Conservation (phyloP, 2,797 vertebrate species). For the Propithecus deckenii region DNA sequence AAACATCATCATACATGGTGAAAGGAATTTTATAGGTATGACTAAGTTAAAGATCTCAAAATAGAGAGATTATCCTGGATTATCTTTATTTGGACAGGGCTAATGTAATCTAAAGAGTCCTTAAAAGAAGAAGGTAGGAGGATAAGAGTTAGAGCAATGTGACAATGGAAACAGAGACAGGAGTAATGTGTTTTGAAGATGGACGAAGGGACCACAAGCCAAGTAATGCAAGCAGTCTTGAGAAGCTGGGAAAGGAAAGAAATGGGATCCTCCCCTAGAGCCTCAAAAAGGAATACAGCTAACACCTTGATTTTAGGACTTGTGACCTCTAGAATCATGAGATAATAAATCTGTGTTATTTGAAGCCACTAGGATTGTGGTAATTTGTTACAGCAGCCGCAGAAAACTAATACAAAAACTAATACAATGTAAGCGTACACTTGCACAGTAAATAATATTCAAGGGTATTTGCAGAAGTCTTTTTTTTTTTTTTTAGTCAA, state of each 20-base stretch:
- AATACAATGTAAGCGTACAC: background rate
- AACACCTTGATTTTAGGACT: background rate
- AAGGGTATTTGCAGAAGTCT: background rate
- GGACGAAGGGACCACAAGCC: background rate
- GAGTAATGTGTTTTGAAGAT: background rate
- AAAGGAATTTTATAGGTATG: background rate
- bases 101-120: background rate
- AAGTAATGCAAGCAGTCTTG: background rate
- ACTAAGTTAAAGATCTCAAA: background rate
- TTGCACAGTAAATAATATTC: background rate
- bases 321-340: background rate
- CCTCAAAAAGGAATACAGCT: background rate
- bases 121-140: background rate
- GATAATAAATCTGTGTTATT: background rate
- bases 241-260: background rate
- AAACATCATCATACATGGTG: background rate
- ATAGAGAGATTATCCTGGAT: background rate
- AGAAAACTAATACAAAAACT: background rate
- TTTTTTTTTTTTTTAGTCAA: background rate
- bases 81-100: background rate
- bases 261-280: background rate
- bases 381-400: background rate
- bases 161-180: background rate
- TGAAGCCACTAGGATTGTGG: background rate
- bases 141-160: background rate